Conservation (phyloP, 2,888 invertebrate genomes). For the Smittia sp. region DNA sequence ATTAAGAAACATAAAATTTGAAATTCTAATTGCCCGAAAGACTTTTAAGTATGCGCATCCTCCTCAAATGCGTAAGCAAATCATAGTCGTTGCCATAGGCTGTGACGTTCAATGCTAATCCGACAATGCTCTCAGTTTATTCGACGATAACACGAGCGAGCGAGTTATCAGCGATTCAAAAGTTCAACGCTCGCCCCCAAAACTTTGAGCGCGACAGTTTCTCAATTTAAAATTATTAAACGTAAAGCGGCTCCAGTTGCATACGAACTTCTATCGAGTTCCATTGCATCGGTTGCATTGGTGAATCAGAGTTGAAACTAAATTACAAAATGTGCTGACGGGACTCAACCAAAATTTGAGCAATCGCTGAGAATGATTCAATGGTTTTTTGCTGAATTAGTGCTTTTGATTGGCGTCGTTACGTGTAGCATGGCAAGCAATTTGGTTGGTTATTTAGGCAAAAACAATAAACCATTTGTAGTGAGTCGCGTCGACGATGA, state of each 20-base stretch:
- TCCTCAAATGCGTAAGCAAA: slow-evolving; percentile 5
- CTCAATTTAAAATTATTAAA: not conserved
- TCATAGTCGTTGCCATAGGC: slow-evolving; percentile 23
- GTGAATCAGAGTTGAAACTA: slow-evolving; percentile 1
- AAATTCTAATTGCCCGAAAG: slow-evolving; percentile 1
- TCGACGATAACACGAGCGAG: too few relatives aligned
- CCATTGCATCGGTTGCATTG: not conserved
- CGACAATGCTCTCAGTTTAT: too few relatives aligned
- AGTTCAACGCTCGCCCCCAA: not conserved
- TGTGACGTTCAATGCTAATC: too few relatives aligned
- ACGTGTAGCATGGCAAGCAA: not conserved
- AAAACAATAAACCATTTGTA: slow-evolving; percentile 36
- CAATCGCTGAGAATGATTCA: slow-evolving; percentile 21
- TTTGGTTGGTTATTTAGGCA: not conserved
- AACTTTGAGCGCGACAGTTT: not conserved
- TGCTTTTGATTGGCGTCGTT: slow-evolving; percentile 16
- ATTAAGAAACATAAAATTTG: slow-evolving; percentile 4
- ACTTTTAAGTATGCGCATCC: slow-evolving; percentile 18
- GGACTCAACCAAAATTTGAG: not conserved
- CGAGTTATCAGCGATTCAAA: too few relatives aligned
- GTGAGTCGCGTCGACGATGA: slow-evolving; percentile 12
- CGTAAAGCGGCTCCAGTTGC: not conserved
- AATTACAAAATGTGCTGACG: not conserved
- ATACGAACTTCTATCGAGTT: not conserved
- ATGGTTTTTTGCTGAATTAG: slow-evolving; percentile 28